A percentile compares a stretch with the other conserved stretches of the same genome.
Conservation (phyloP, 2,797 vertebrate genomes). For the Thamnophis elegans region DNA sequence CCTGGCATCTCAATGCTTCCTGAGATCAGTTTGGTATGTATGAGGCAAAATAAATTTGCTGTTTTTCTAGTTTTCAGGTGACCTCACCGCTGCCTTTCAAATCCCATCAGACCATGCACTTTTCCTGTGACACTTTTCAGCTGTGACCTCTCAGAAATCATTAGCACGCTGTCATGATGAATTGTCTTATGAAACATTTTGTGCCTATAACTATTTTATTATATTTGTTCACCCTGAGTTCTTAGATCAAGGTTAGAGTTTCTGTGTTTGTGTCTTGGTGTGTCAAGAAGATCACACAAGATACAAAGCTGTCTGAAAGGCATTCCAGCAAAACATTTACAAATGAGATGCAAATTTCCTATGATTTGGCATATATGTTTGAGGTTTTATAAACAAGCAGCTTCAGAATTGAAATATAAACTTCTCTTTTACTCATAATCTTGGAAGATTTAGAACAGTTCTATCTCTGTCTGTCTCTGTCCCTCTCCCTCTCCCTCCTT, state of each 20-base stretch:
- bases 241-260: background rate
- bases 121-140: constrained; percentile 22
- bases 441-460: background rate
- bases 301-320: background rate
- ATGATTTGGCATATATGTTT: background rate
- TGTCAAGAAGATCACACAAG: background rate
- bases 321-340: background rate
- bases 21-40: background rate
- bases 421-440: background rate
- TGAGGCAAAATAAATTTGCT: constrained; percentile 29
- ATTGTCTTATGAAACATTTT: background rate
- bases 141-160: constrained; percentile 14
- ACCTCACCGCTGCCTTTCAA: constrained; percentile 33
- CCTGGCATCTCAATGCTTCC: background rate
- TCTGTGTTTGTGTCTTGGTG: background rate
- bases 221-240: background rate
- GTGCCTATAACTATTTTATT: constrained; percentile 30
- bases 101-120: constrained; percentile 13
- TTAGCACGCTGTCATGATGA: background rate
- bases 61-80: constrained; percentile 18
- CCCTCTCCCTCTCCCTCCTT: no score
- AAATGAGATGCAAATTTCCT: constrained; percentile 8
- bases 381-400: background rate
- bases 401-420: background rate
- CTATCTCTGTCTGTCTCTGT: background rate